Evolutionary conservation across 2,888 invertebrate genomes (phyloP), one percentile per base, ranked within the genome.

Genomic region (Melanostoma scalare): DNA sequence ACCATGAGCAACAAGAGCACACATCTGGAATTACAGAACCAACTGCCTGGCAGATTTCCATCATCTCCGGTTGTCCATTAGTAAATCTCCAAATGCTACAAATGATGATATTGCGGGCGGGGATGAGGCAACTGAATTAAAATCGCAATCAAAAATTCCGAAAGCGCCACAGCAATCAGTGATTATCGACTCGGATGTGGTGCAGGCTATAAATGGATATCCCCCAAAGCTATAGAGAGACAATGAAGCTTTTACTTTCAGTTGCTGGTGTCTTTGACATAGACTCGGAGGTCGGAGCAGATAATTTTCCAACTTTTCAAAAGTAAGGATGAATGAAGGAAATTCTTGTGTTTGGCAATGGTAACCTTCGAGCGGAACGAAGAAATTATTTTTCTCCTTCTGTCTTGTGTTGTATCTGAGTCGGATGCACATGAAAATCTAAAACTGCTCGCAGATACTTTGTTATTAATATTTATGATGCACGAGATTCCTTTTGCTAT

Each of bases 141-240:
- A 73, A 78, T 78, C 60, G 78, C 73, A 78, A 73, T 78, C 78
- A 78, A 73, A 78, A 73, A 78, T 78, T 78, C 78, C 78, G 60
- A 78, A 67, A 78, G 48, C 78, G 67, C 77, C 71, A 65, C 60
- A 52, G 52, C 40, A 75, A 78, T 60, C 65, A 63, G 56, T 60
- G 46, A 69, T 55, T 69, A 55, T 73, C 61, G 55, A 55, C 53
- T 50, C 42, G 20, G 46, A n/a, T 42, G 33, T 5, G 46, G 36
- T 48, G 56, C n/a, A 40, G 30, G 30, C 31, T 48, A 69, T 60
- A 69, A 71, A 77, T 58, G 65, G 77, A 72, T 53, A 78, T 72
- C 38, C 65, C 58, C 40, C 30, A 9, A 31, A 56, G 53, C 48
- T 6, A n/a, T 42, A 52, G 35, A 58, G 52, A 55, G 42, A 30